Evolutionary conservation across 2,888 invertebrate species (phyloP).

Genomic region (Geophilus truncorum): DNA sequence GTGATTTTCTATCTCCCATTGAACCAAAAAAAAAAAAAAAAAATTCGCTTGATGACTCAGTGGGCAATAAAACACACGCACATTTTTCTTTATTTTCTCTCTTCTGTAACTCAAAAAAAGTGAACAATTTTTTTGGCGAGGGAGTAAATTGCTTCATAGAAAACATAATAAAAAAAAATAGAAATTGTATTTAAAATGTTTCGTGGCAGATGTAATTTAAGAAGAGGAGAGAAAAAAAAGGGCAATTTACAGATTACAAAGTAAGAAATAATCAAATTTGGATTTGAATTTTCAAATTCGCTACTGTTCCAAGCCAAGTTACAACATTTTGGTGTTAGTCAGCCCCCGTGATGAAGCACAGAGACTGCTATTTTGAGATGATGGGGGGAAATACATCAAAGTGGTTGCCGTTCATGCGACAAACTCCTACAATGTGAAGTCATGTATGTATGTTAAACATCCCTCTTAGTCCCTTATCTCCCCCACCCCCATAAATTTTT

Average conservation of each 20-base stretch:
- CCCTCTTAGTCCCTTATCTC: background rate
- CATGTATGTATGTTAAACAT: background rate
- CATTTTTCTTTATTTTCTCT: background rate
- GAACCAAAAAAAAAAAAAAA: background rate
- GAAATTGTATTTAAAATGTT: no score
- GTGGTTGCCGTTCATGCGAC: background rate
- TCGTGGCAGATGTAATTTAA: no score
- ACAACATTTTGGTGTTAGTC: background rate
- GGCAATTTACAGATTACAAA: no score
- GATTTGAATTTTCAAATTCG: no score
- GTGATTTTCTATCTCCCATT: slow-evolving; percentile 1
- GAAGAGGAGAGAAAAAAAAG: no score
- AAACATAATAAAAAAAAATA: background rate
- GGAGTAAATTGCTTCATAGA: background rate
- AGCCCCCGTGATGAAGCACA: background rate
- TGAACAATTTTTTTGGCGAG: background rate
- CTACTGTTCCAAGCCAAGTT: no score
- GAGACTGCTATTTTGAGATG: background rate
- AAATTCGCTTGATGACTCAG: background rate
- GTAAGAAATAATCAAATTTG: no score
- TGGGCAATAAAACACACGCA: slow-evolving; percentile 3
- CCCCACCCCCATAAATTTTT: background rate
- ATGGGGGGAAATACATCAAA: background rate
- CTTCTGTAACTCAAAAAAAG: background rate
- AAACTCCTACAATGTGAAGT: background rate